Evolutionary conservation across 2,888 invertebrate species (phyloP).

Genomic region (Stratiomys singularior): DNA sequence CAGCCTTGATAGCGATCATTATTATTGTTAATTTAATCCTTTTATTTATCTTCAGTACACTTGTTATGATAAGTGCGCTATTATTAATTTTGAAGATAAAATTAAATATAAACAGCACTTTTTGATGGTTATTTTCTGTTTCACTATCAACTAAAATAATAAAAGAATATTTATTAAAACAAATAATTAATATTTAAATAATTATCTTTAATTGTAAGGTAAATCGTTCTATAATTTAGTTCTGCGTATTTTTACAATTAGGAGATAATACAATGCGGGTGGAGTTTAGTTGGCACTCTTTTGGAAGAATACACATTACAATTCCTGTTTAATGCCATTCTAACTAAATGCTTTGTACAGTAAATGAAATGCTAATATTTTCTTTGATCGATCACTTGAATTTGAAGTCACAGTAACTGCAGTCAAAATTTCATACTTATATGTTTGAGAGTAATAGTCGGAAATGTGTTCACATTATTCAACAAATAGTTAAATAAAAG

Average conservation of each 20-base stretch:
- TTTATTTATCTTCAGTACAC: too few species aligned
- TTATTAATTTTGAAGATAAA: too few species aligned
- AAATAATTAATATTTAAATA: conserved; percentile 14
- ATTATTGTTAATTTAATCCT: too few species aligned
- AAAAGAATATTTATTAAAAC: not conserved
- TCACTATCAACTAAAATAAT: not conserved
- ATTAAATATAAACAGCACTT: too few species aligned
- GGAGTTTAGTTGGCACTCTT: conserved; percentile 36
- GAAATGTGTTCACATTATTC: not conserved
- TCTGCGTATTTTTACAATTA: conserved; percentile 2
- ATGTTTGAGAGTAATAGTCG: not conserved
- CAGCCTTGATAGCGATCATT: too few species aligned
- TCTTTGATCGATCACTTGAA: not conserved
- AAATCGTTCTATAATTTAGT: conserved; percentile 27
- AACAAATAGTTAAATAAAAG: not conserved
- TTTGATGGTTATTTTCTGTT: too few species aligned
- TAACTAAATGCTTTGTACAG: conserved; percentile 9
- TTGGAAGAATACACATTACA: conserved; percentile 45
- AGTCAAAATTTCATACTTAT: not conserved
- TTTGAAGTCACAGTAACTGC: not conserved
- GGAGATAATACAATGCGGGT: conserved; percentile 15
- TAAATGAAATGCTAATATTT: not conserved
- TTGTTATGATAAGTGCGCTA: too few species aligned
- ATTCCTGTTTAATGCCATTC: conserved; percentile 38
- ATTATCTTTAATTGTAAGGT: conserved; percentile 10